Evolutionary conservation across 1,140 invertebrate species (phyloP), one percentile per base, ranked within the genome.

Genomic region (Chlorops oryzae): DNA sequence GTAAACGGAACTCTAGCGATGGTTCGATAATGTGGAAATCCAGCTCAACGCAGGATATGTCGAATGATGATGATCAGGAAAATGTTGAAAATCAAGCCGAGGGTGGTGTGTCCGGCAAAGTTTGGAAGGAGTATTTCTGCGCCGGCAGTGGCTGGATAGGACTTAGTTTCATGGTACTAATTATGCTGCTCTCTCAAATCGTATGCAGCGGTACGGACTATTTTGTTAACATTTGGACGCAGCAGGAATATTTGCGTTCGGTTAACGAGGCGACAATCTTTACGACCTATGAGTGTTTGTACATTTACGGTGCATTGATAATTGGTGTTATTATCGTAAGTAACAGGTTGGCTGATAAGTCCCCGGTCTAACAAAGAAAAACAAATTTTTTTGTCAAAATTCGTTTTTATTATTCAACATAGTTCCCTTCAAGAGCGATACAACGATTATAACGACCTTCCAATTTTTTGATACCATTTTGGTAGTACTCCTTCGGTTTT

Each of bases 191-290:
- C 1, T 81, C 86, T 0, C 87, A 91, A 74, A 68, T 78, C 0
- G 68, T 78, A 0, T 86, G 82, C 27, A 87, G 83, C 51, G 79
- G 80, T 1, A 79, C 80, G 5, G 89, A 94, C 63, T 92, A 82
- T 62, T 92, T 88, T 80, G 74, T 90, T 0, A 84, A 85, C 52
- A 84, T 80, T 49, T 92, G 89, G 90, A 78, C 77, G 0, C 76
- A 76, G 25, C 49, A 75, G 25, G 78, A 79, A 52, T 54, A 64
- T 4, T 71, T 73, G 5, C 52, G 76, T 38, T 52, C 49, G 0
- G 54, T 58, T 18, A 60, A 62, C 10, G 7, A 55, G 21, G 5
- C 55, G 5, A 67, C 65, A 4, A 56, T 40, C 9, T 61, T 70
- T 18, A 63, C 60, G n/a, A 67, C 63, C 5, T 63, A 42, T 9